Base-by-base conservation (phyloP, 2,797 vertebrate genomes). In the Lacerta bilineata region DNA sequence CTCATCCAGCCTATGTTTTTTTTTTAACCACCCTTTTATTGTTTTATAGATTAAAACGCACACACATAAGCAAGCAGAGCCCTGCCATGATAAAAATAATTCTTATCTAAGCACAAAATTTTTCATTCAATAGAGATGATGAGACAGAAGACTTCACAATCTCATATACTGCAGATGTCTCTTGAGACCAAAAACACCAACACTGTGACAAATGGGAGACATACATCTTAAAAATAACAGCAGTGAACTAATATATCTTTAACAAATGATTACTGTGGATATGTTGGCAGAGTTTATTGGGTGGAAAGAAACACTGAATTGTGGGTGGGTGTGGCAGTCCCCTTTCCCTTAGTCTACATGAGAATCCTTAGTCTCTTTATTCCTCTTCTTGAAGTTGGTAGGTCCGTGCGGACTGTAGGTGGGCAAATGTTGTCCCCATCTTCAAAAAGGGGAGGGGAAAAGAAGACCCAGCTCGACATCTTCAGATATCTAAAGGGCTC, bases 71-170 rank as follows among this genome's bases (percentile, higher is more conserved):
- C 39, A 17, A 1, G 0, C 7, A 80, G 33, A 2, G 50, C 23
- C 33, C 75, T 33, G 36, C 75, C 29, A 79, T 71, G 33, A 88
- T 50, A 1, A 39, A 82, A 5, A 23, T 75, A 69, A 33, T n/a
- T 3, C 4, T 0, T 55, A 87, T 69, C 83, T 29, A 82, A 88
- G 8, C 59, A 27, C 3, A 5, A 33, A 36, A 36, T 25, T 79
- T 66, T 77, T 61, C 39, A 78, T 83, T 86, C 46, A 83, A 7
- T 76, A 68, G 9, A 11, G 5, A 13, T 69, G 36, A 66, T 59
- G 2, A 50, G 59, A 81, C 29, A 5, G 29, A 0, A 18, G 0
- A 33, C 69, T 78, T 89, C 36, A 2, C 69, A 18, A 0, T 1
- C 55, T 55, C 5, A 71, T 64, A 1, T 66, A 75, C 61, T 76